These are phyloP conservation scores for Sphaerolaimus hirsutus DNA, from an alignment of 2,888 invertebrate species.

Conservation along the genomic window DNA sequence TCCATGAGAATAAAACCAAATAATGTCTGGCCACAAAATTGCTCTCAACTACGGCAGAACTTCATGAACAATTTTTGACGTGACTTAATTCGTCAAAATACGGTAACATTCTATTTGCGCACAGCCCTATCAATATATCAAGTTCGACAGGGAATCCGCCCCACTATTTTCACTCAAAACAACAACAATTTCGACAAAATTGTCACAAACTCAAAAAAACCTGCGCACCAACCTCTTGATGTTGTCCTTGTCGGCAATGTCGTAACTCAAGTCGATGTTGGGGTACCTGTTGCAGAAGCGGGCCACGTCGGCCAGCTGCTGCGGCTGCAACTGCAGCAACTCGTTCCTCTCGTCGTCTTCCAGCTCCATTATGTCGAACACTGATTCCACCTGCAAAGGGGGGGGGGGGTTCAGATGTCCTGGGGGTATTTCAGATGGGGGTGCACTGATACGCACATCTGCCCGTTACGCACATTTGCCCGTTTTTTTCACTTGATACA, in stretches of 20 bases:
- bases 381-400: slow-evolving; percentile 64
- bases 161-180: neutral
- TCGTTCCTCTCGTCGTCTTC: slow-evolving; percentile 50
- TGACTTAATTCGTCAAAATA: too few species aligned
- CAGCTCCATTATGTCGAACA: slow-evolving; percentile 82
- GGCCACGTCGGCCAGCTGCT: slow-evolving; percentile 89
- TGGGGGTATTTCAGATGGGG: too few species aligned
- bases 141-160: neutral
- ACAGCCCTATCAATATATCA: too few species aligned
- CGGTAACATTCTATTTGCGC: too few species aligned
- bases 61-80: too few species aligned
- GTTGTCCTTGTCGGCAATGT: slow-evolving; percentile 54
- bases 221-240: slow-evolving; percentile 28
- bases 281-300: slow-evolving; percentile 95
- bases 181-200: neutral
- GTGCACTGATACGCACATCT: too few species aligned
- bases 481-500: too few species aligned
- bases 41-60: too few species aligned
- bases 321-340: slow-evolving; percentile 42
- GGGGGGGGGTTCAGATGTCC: too few species aligned
- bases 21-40: too few species aligned
- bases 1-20: too few species aligned
- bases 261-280: slow-evolving; percentile 79
- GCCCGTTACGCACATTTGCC: too few species aligned
- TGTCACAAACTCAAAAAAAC: neutral